Conservation (phyloP, 35 echinoderm and acorn worm genomes). For the Hemicentrotus pulcherrimus region DNA sequence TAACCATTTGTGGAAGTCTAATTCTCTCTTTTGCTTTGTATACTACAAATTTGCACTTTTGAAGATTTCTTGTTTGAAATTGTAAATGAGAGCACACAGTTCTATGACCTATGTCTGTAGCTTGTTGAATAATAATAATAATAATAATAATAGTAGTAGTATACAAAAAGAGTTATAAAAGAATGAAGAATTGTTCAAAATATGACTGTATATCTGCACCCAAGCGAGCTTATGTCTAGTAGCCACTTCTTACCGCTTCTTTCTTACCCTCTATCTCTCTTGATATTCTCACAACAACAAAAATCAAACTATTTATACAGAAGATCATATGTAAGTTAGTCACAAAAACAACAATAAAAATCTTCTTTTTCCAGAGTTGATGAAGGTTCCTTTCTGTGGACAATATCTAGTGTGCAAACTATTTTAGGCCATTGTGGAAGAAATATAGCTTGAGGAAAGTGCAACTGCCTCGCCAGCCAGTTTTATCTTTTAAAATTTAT, state of each 20-base stretch:
- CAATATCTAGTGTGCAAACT: background rate
- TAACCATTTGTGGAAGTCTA: background rate
- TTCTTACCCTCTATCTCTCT: background rate
- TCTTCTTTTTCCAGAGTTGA: background rate
- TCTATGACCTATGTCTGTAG: background rate
- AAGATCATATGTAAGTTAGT: background rate
- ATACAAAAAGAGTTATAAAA: background rate
- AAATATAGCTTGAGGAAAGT: background rate
- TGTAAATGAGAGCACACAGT: conserved; percentile 25
- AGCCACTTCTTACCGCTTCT: background rate
- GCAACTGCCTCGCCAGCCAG: background rate
- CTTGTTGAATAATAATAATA: conserved; percentile 4
- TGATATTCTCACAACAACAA: no score
- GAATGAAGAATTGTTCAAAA: background rate
- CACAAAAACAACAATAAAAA: background rate
- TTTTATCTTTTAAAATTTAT: background rate
- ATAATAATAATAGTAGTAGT: background rate
- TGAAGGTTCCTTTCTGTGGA: background rate
- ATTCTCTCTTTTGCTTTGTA: conserved; percentile 7
- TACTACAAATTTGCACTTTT: conserved; percentile 34
- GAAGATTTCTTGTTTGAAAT: conserved; percentile 24
- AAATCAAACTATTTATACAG: background rate
- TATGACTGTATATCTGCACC: background rate
- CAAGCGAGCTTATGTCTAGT: conserved; percentile 10
- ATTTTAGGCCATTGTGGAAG: background rate